A percentile compares a stretch with the other conserved stretches of the same genome.
phyloP scores from a whole-genome alignment of 37 sponge, comb jelly and placozoan species.

The Dysidea cf. avara region DNA sequence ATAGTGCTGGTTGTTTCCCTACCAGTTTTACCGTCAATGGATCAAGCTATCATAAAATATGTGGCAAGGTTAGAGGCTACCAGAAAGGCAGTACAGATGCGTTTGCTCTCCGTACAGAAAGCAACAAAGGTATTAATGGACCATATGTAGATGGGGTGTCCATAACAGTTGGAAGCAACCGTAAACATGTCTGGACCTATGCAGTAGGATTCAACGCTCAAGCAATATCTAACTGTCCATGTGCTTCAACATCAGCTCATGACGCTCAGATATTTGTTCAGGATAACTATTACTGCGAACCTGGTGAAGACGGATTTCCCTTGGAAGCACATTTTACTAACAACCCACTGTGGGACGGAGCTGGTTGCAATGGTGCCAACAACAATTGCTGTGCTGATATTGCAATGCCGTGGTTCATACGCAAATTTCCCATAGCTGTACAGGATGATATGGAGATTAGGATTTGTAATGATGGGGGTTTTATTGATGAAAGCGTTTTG shows the following conservation, averaged over 20 bases:
- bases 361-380: background rate
- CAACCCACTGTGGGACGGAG: conserved; percentile 13
- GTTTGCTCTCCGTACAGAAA: no score
- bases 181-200: no score
- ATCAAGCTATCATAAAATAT: conserved; percentile 5
- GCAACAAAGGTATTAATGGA: conserved; percentile 11
- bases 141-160: no score
- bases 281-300: background rate
- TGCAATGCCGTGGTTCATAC: no score
- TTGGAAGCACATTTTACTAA: background rate
- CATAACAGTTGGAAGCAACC: no score
- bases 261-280: background rate
- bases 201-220: background rate
- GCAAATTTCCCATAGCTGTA: no score
- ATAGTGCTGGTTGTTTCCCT: no score
- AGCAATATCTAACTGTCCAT: background rate
- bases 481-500: no score
- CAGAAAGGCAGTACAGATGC: background rate
- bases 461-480: no score
- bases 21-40: no score
- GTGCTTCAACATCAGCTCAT: background rate
- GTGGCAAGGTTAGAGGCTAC: conserved; percentile 14
- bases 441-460: no score
- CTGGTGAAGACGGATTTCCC: background rate
- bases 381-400: conserved; percentile 27